Conservation (phyloP, 1,140 invertebrate genomes). For the Coboldia fuscipes region DNA sequence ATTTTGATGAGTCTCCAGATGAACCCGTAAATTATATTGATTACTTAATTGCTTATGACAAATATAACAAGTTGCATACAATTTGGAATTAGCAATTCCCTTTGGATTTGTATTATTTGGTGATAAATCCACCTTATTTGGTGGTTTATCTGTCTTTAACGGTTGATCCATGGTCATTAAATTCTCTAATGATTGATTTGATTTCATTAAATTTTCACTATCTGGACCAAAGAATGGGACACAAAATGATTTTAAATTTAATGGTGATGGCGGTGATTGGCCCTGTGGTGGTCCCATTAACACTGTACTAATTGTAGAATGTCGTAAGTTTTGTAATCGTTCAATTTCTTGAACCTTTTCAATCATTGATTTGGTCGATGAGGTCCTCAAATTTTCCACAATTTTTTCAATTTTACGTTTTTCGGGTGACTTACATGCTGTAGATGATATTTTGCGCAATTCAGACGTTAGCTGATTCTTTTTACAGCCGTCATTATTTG, state of each 20-base stretch:
- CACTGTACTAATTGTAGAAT: background rate
- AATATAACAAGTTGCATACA: conserved; percentile 50
- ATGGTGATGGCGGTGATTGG: background rate
- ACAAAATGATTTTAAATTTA: conserved; percentile 6
- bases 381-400: conserved; percentile 9
- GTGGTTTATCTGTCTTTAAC: conserved; percentile 8
- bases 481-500: background rate
- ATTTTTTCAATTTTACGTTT: conserved; percentile 17
- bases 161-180: conserved; percentile 7
- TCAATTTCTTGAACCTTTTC: background rate
- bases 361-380: conserved; percentile 1
- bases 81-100: conserved; percentile 20
- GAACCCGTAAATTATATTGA: conserved; percentile 72
- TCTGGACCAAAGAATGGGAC: conserved; percentile 9
- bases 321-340: background rate
- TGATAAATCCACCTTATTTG: conserved; percentile 7
- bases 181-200: background rate
- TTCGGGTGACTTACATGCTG: conserved; percentile 11
- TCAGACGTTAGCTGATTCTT: background rate
- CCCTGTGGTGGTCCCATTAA: background rate
- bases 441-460: conserved; percentile 6
- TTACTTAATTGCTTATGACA: conserved; percentile 74
- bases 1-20: conserved; percentile 74
- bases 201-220: conserved; percentile 3
- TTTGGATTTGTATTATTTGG: background rate